Base-by-base conservation (phyloP, 1,140 invertebrate species). In the Drosophila erecta region DNA sequence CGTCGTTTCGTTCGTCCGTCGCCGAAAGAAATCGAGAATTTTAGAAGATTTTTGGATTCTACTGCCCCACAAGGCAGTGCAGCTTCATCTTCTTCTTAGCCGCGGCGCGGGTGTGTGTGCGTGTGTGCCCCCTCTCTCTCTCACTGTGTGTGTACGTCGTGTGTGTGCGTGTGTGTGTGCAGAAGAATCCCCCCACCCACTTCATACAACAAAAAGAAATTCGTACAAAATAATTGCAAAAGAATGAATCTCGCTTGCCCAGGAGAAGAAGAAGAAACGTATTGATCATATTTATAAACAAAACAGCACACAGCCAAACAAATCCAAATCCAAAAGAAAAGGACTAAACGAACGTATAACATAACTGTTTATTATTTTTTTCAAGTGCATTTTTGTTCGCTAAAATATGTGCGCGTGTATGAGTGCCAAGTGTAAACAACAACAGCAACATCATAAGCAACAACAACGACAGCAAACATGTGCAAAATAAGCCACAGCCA, bases 391-490 rank as follows among this genome's bases (percentile, higher is more conserved):
- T 57, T 57, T 43, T 49, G 35, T 71, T 61, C 12, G 30, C 64
- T 17, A 37, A 75, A 56, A 70, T 54, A 65, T 79, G 65, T 83
- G 81, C 57, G 79, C 49, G 66, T 66, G 81, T 79, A 72, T 67
- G 53, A 73, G 80, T 86, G 78, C 58, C 53, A 67, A 89, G 84
- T 89, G 79, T 62, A 59, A 79, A 41, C 81, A 85, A 64, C 60
- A 64, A 30, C 59, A 64, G 17, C 59, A 71, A 35, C 64, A 58
- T 67, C 72, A 40, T 24, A 41, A 47, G 22, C 43, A 64, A 17
- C 75, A 46, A 20, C 64, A 46, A 64, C 57, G 41, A 59, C 51
- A 37, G 20, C 40, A 66, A 75, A 58, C 71, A 76, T 57, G 54
- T 67, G 73, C 72, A 55, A 76, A 76, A 57, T 38, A 71, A 62